phyloP scores from a whole-genome alignment of 2,888 invertebrate genomes.

The Selenia dentaria region DNA sequence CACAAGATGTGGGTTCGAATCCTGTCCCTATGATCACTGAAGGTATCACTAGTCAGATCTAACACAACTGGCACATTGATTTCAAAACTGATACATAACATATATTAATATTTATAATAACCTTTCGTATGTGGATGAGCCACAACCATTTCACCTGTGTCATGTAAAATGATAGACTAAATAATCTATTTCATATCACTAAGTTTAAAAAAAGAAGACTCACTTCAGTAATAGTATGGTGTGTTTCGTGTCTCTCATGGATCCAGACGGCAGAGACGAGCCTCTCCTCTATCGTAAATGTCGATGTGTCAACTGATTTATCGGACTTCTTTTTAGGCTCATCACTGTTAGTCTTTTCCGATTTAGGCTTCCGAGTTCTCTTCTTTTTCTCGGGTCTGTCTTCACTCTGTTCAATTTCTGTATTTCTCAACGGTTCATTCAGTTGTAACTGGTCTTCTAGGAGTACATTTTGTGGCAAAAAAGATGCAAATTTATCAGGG shows the following conservation, averaged over 20 bases:
- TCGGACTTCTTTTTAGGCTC: slow-evolving; percentile 25
- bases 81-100: no score
- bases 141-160: no score
- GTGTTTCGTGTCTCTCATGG: slow-evolving; percentile 67
- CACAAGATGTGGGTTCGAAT: no score
- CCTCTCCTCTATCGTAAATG: slow-evolving; percentile 67
- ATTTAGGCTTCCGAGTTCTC: slow-evolving; percentile 17
- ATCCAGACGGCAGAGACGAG: slow-evolving; percentile 77
- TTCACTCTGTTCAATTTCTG: slow-evolving; percentile 1
- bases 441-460: slow-evolving; percentile 14
- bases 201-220: no score
- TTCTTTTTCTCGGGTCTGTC: slow-evolving; percentile 19
- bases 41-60: no score
- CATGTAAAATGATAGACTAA: no score
- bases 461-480: slow-evolving; percentile 22
- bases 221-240: slow-evolving; percentile 50
- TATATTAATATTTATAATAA: no score
- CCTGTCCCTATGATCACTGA: no score
- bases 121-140: no score
- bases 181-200: no score
- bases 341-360: slow-evolving; percentile 9
- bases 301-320: slow-evolving; percentile 52
- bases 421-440: slow-evolving; percentile 2
- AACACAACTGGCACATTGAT: no score
- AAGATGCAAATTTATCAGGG: slow-evolving; percentile 23